phyloP scores from a whole-genome alignment of 2,888 invertebrate species.

The Amphipyra tragopoginis region DNA sequence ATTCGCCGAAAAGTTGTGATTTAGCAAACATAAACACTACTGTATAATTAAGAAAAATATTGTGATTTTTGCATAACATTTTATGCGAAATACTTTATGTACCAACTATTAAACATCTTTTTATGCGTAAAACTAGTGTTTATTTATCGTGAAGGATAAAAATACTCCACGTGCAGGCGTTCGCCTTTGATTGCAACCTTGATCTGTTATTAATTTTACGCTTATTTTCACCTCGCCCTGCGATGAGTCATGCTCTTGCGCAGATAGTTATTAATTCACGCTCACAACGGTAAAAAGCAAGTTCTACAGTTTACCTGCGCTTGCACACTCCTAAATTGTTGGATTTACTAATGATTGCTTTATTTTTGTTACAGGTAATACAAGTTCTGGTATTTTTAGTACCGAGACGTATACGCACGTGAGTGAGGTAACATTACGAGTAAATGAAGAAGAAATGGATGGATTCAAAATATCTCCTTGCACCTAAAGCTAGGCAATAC shows the following conservation, averaged over 20 bases:
- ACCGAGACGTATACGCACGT: conserved; percentile 8
- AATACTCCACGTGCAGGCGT: conserved; percentile 62
- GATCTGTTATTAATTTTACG: conserved; percentile 83
- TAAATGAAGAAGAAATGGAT: not conserved
- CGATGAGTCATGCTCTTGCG: conserved; percentile 67
- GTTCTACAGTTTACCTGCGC: conserved; percentile 35
- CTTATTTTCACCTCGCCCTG: conserved; percentile 77
- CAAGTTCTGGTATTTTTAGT: conserved; percentile 34
- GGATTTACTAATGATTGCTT: conserved; percentile 33
- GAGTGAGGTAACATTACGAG: conserved; percentile 14
- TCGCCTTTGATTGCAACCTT: conserved; percentile 76
- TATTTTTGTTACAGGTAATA: conserved; percentile 61
- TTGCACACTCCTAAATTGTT: conserved; percentile 22
- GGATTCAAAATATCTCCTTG: no score
- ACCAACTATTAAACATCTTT: conserved; percentile 41
- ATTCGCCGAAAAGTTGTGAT: conserved; percentile 13
- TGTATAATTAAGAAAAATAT: conserved; percentile 13
- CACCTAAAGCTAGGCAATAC: no score
- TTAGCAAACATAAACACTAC: conserved; percentile 1
- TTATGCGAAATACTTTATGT: conserved; percentile 28
- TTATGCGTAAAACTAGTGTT: conserved; percentile 56
- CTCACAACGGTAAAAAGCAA: conserved; percentile 44
- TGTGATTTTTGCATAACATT: not conserved
- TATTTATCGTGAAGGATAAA: conserved; percentile 67
- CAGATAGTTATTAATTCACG: conserved; percentile 57